Evolutionary conservation across 2,113 vertebrate genomes (phyloP).

Genomic region (Grammomys surdaster): DNA sequence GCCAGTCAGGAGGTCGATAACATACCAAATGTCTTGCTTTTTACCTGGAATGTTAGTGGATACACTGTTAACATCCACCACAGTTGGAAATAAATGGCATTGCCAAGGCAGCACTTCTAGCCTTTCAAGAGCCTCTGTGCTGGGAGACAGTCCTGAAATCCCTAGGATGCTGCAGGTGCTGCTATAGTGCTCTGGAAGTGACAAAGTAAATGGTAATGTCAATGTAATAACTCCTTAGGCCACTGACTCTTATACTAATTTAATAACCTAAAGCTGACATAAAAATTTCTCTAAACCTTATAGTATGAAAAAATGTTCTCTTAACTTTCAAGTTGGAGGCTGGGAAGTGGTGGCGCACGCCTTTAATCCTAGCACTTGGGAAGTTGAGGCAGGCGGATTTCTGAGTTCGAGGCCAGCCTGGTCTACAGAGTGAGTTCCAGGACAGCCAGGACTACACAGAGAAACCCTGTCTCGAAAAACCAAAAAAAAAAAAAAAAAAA

Average conservation of each 20-base stretch:
- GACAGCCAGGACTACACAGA: too few species aligned
- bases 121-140: background rate
- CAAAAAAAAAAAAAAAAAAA: too few species aligned
- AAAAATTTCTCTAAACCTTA: background rate
- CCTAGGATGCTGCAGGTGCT: background rate
- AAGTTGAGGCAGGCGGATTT: too few species aligned
- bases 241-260: background rate
- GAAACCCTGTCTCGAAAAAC: too few species aligned
- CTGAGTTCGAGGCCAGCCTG: too few species aligned
- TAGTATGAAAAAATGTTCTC: background rate
- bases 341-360: too few species aligned
- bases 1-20: slow-evolving; percentile 96
- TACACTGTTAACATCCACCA: background rate
- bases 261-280: slow-evolving; percentile 11
- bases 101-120: background rate
- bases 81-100: background rate
- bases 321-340: slow-evolving; percentile 25
- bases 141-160: background rate
- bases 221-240: background rate
- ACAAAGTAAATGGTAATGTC: background rate
- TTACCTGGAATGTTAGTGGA: slow-evolving; percentile 90
- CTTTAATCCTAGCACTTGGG: too few species aligned
- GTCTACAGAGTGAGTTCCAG: too few species aligned
- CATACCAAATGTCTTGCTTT: slow-evolving; percentile 98
- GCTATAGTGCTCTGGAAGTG: background rate